Evolutionary conservation across 2,113 vertebrate species (phyloP).

Genomic region (Muntiacus muntjak): DNA sequence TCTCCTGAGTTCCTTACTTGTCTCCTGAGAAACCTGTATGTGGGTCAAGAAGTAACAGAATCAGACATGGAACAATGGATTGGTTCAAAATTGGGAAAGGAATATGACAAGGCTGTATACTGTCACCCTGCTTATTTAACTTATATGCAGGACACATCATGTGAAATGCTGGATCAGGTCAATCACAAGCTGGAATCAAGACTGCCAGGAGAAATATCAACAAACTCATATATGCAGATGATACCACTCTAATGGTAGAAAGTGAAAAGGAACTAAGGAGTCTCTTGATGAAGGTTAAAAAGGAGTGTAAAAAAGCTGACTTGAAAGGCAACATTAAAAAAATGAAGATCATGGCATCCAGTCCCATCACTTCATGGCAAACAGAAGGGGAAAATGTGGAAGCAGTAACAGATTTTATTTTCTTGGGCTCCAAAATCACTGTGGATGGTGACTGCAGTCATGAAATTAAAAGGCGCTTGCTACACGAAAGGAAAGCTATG

Average conservation of each 20-base stretch:
- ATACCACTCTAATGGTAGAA: not conserved
- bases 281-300: not conserved
- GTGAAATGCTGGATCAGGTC: not conserved
- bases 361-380: not conserved
- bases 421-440: not conserved
- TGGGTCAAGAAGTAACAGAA: not conserved
- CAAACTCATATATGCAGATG: not conserved
- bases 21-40: not conserved
- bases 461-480: not conserved
- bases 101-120: not conserved
- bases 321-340: not conserved
- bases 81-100: not conserved
- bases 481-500: not conserved
- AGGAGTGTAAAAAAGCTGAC: not conserved
- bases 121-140: not conserved
- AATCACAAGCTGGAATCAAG: not conserved
- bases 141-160: not conserved
- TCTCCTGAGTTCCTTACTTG: not conserved
- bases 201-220: not conserved
- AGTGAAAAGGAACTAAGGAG: not conserved
- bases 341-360: not conserved
- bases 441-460: not conserved
- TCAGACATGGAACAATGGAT: not conserved
- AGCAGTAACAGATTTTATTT: not conserved
- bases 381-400: not conserved